phyloP scores from a whole-genome alignment of 2,888 invertebrate species.

The Phymatocera aterrima region DNA sequence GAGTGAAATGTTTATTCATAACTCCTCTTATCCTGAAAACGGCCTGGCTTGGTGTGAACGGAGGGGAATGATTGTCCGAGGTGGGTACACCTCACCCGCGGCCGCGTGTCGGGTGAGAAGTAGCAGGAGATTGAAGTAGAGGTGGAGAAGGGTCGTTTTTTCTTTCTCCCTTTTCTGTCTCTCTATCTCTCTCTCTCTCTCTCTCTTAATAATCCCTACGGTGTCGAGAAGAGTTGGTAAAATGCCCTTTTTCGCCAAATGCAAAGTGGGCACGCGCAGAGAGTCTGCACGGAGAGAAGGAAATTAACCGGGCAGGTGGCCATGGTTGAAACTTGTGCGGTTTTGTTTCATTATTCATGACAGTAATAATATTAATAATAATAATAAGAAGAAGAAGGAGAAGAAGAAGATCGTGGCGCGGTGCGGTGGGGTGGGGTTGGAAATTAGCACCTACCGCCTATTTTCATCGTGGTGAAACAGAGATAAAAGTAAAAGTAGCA shows the following conservation, averaged over 20 bases:
- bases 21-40: conserved; percentile 55
- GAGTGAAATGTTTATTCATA: conserved; percentile 70
- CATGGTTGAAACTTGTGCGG: conserved; percentile 17
- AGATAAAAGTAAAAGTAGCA: too few relatives aligned
- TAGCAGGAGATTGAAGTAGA: too few relatives aligned
- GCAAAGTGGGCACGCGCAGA: conserved; percentile 2
- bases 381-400: too few relatives aligned
- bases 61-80: conserved; percentile 18
- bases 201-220: conserved; percentile 22
- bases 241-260: conserved; percentile 38
- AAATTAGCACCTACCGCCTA: too few relatives aligned
- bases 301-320: conserved; percentile 10
- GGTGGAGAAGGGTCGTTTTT: too few relatives aligned
- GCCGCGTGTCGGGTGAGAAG: too few relatives aligned
- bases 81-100: neutral
- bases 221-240: conserved; percentile 32
- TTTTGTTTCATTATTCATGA: conserved; percentile 24
- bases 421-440: too few relatives aligned
- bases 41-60: conserved; percentile 57
- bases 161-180: too few relatives aligned
- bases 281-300: conserved; percentile 2
- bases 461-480: too few relatives aligned
- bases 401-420: too few relatives aligned
- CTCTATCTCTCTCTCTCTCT: too few relatives aligned
- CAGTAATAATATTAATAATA: too few relatives aligned